Evolutionary conservation across 2,113 vertebrate species (phyloP), one percentile per base, ranked within the genome.

Genomic region (Perca flavescens): DNA sequence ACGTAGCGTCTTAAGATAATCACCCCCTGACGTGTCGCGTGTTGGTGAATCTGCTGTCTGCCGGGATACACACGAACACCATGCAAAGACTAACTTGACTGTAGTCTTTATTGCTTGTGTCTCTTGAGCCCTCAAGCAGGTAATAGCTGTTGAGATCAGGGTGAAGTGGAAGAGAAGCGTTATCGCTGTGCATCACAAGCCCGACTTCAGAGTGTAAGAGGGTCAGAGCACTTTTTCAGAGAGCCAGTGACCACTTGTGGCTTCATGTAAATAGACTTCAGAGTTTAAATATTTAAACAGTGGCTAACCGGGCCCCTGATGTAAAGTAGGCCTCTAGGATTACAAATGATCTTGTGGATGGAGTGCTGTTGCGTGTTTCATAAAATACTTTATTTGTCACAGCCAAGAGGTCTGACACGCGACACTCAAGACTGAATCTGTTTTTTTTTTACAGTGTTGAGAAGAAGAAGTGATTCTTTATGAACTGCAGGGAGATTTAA

Each of bases 271-370:
- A 85, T 74, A 75, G 22, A 77, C 74, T 70, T 64, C 28, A 58
- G 49, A 74, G 62, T 77, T 65, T 68, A n/a, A 67, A 67, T 73
- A 76, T 82, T 77, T 72, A 28, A 85, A 75, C 34, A 36, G 76
- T 1, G 19, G 36, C 47, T 50, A 69, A 73, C 50, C 54, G 36
- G 22, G 62, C 3, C 28, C 46, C 28, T 60, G 4, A 28, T 25
- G 40, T 52, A 47, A 62, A 52, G 19, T n/a, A 56, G 31, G 57
- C 49, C 43, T 46, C 49, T 15, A 8, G 76, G 60, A 31, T 60
- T 65, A 40, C 17, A 76, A 13, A 56, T 58, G 31, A 74, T 72
- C 17, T 34, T 66, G 25, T 68, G 31, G 47, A 21, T 54, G 8
- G 53, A 64, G 6, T 64, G 58, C 52, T 77, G 4, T 10, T 43